Conservation (phyloP, 1,140 invertebrate species). For the Apis cerana region DNA sequence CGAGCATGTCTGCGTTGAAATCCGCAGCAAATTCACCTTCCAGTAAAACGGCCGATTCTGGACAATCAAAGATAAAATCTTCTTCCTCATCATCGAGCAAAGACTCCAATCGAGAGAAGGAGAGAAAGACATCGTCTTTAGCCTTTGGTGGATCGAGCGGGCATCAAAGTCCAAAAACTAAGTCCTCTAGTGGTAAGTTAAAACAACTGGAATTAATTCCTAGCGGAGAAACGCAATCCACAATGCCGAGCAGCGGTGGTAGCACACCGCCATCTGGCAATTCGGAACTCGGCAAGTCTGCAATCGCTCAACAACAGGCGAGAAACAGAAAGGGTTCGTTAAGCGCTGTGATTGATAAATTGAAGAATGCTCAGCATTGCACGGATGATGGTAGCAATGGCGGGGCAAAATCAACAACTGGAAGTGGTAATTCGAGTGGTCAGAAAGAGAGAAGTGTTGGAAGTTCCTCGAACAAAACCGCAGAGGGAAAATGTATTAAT, state of each 20-base stretch:
- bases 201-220: constrained; percentile 85
- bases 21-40: constrained; percentile 87
- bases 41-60: constrained; percentile 60
- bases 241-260: constrained; percentile 58
- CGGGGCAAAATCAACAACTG: constrained; percentile 67
- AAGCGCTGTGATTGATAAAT: constrained; percentile 92
- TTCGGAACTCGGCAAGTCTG: constrained; percentile 81
- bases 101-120: constrained; percentile 83
- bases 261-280: constrained; percentile 82
- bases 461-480: constrained; percentile 67
- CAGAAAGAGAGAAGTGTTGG: constrained; percentile 71
- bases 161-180: constrained; percentile 85
- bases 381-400: constrained; percentile 78
- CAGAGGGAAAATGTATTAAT: constrained; percentile 81
- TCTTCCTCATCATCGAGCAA: constrained; percentile 76
- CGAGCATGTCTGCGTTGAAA: constrained; percentile 93
- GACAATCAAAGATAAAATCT: constrained; percentile 69
- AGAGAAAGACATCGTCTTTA: constrained; percentile 83
- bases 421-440: constrained; percentile 68
- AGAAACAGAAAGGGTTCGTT: constrained; percentile 89
- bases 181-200: constrained; percentile 84
- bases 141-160: constrained; percentile 80
- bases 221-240: constrained; percentile 60
- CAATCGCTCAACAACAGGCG: constrained; percentile 82
- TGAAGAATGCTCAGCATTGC: constrained; percentile 88